Evolutionary conservation across 2,888 invertebrate genomes (phyloP).

Genomic region (Campoplex capitator): DNA sequence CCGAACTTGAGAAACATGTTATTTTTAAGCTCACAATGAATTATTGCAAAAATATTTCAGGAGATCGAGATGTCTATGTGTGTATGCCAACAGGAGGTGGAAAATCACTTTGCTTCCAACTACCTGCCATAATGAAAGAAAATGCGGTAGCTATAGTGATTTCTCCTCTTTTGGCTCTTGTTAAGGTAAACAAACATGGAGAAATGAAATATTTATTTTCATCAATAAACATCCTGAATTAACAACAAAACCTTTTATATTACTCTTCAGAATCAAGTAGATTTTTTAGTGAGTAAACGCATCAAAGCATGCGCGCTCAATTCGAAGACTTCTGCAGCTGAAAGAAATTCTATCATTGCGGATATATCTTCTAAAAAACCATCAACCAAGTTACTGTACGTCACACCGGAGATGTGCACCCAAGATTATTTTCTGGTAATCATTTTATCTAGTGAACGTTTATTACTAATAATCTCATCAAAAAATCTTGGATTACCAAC

Average conservation of each 20-base stretch:
- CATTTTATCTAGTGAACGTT: not conserved
- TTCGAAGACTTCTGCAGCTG: slow-evolving; percentile 93
- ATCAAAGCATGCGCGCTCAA: slow-evolving; percentile 96
- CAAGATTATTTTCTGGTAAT: slow-evolving; percentile 85
- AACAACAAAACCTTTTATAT: slow-evolving; percentile 12
- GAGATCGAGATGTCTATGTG: slow-evolving; percentile 95
- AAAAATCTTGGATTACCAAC: not conserved
- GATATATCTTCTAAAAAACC: slow-evolving; percentile 90
- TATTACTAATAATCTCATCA: not conserved
- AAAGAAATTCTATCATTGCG: slow-evolving; percentile 91
- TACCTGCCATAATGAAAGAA: slow-evolving; percentile 94
- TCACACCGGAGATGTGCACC: slow-evolving; percentile 98
- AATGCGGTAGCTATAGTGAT: slow-evolving; percentile 96
- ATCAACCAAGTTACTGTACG: slow-evolving; percentile 93
- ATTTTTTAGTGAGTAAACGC: slow-evolving; percentile 91
- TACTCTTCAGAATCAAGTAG: slow-evolving; percentile 93
- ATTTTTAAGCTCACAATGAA: not conserved
- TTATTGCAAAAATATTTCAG: slow-evolving; percentile 85
- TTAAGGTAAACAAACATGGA: slow-evolving; percentile 87
- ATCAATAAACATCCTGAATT: not conserved
- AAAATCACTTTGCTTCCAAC: slow-evolving; percentile 98
- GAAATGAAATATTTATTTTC: slow-evolving; percentile 39
- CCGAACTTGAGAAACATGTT: not conserved
- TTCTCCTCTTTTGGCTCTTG: slow-evolving; percentile 97
- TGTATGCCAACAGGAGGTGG: slow-evolving; percentile 99